Percentiles rank a stretch among this genome's conserved stretches.
These are phyloP conservation scores for Montipora efflorescens DNA, from an alignment of 64 coral and sea anemone species.

Conservation along the genomic window DNA sequence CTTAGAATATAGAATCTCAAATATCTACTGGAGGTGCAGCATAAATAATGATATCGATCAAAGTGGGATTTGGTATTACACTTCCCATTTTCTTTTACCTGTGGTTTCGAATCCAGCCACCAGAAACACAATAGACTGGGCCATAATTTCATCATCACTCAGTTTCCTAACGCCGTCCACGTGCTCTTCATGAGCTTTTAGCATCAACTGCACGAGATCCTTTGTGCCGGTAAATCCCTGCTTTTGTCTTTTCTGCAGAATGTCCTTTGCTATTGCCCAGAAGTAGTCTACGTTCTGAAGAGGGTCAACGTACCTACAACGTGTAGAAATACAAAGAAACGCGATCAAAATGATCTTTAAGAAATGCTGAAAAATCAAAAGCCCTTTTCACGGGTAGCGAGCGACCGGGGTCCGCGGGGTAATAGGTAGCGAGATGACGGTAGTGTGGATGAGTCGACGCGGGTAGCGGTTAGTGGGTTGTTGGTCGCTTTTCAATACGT, in stretches of 20 bases:
- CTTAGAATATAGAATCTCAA: too few relatives aligned
- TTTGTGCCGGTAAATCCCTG: not conserved
- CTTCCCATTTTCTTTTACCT: not conserved
- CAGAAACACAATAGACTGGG: slow-evolving; percentile 76
- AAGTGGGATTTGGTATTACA: too few relatives aligned
- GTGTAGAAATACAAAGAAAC: not conserved
- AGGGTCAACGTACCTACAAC: slow-evolving; percentile 3
- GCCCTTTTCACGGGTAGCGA: too few relatives aligned
- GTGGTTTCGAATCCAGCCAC: slow-evolving; percentile 83
- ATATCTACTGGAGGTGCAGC: too few relatives aligned
- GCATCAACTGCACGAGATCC: slow-evolving; percentile 83
- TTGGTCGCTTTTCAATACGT: too few relatives aligned
- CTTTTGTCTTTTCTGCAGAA: slow-evolving; percentile 54
- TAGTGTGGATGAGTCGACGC: too few relatives aligned
- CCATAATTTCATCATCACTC: slow-evolving; percentile 73
- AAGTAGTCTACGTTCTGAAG: slow-evolving; percentile 59
- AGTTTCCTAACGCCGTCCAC: slow-evolving; percentile 61
- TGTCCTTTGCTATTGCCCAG: not conserved
- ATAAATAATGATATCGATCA: too few relatives aligned
- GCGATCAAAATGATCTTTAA: not conserved
- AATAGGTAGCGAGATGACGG: too few relatives aligned
- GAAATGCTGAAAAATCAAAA: not conserved
- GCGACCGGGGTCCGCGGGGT: too few relatives aligned
- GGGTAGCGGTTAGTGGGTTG: too few relatives aligned
- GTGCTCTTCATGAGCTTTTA: slow-evolving; percentile 77